Percentiles rank a stretch among this genome's conserved stretches.
Conservation (phyloP, 2,797 vertebrate genomes). For the Mustela erminea region DNA sequence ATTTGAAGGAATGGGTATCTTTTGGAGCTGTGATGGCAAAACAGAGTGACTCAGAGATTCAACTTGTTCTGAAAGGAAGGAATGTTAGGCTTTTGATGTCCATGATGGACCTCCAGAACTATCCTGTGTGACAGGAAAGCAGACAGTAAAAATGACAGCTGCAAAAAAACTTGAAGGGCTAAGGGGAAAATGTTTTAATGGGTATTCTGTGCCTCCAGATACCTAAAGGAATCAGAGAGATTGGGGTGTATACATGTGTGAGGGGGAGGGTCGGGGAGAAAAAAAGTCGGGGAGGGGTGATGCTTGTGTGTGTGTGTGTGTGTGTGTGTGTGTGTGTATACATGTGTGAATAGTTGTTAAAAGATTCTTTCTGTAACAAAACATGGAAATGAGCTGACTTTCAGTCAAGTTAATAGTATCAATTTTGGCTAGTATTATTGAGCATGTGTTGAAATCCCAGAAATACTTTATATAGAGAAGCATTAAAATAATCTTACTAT, state of each 20-base stretch:
- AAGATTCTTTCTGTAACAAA: background rate
- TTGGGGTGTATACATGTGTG: rapidly evolving
- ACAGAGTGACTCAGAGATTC: background rate
- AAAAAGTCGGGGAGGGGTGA: background rate
- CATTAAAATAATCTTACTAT: background rate
- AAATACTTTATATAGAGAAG: background rate
- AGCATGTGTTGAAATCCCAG: background rate
- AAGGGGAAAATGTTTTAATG: background rate
- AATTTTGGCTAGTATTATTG: background rate
- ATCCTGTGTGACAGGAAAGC: background rate
- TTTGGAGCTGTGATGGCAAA: background rate
- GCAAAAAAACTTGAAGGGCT: background rate
- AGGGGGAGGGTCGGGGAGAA: rapidly evolving
- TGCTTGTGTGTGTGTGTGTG: too few relatives aligned
- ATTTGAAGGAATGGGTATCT: background rate
- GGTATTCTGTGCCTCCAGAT: background rate
- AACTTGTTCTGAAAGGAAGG: background rate
- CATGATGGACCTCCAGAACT: background rate
- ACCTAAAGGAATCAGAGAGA: background rate
- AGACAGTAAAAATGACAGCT: background rate
- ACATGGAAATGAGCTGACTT: background rate
- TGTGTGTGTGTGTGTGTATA: background rate
- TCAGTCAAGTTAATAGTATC: background rate
- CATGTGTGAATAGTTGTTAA: background rate
- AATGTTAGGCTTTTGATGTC: background rate